Base-by-base conservation (phyloP, 2,113 vertebrate species). In the Colistium nudipinnis region DNA sequence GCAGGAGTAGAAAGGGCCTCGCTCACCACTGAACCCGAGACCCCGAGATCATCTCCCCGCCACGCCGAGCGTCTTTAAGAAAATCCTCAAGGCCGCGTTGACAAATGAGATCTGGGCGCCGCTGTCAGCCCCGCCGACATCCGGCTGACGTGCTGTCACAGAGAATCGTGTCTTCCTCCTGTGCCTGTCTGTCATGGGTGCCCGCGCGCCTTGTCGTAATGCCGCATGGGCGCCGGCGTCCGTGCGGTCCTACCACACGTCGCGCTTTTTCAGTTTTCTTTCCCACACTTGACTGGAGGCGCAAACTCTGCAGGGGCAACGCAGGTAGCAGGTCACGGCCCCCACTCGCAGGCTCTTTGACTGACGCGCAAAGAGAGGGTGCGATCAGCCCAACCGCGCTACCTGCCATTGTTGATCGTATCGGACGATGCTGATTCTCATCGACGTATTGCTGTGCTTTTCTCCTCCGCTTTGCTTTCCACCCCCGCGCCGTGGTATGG, bases 91-190 rank as follows among this genome's bases (percentile, higher is more conserved):
- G 39, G 66, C 60, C 74, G 41, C 44, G 6, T 53, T 78, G 74
- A 66, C 69, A 62, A 71, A 68, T 56, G 47, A 45, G 63, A 56
- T 61, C 30, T 20, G 63, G 45, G 30, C 63, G 55, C 19, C 44
- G 66, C 70, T 59, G 70, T 73, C 76, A 72, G 66, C 57, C 30
- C 74, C 52, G 56, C 28, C 56, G 22, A 22, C 43, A 71, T 30
- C 44, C 8, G 13, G 56, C 49, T 22, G 67, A 41, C 51, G 22
- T 20, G 44, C 80, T 80, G 82, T 80, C 84, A 82, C 41, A 51
- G 72, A 61, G 49, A 43, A 52, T 51, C 53, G 51, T 43, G 10
- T 77, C 71, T 67, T 43, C 56, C 11, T 53, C 33, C 35, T 56
- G 52, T 39, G 39, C 62, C 71, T 48, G 35, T 67, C 74, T 67